Evolutionary conservation across 2,113 vertebrate species (phyloP), one percentile per base, ranked within the genome.

Genomic region (Galbula dea): DNA sequence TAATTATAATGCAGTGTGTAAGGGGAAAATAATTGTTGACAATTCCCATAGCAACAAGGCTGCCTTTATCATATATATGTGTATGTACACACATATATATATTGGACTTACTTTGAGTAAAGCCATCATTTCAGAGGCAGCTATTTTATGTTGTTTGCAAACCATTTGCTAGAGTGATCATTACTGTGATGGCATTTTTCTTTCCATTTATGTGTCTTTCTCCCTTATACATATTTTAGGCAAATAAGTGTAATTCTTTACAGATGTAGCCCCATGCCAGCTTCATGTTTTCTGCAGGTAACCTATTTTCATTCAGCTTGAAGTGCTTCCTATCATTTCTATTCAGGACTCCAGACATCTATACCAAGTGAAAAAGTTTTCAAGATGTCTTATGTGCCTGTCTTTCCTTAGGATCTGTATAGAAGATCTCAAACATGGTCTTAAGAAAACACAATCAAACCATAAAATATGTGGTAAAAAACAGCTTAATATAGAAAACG

Each of bases 181-280:
- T 89, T 96, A 90, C 86, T 92, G 75, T 92, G 87, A 96, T 93
- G 89, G 89, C 46, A 89, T 94, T 96, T 97, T 89, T 95, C 89
- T 97, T 94, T 96, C 96, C 73, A 90, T 97, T 95, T 96, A 90
- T 97, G 90, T 95, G 59, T 92, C 93, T 96, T 95, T 73, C 27
- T 96, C 68, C 90, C 83, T 95, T 95, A 95, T 89, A 95, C 82
- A 88, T 91, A 97, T 88, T 87, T 95, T 95, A 97, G 95, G 94
- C 90, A 97, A 97, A 97, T 96, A 97, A 97, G 97, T 97, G 95
- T 83, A 32, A 97, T 94, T 96, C 79, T 96, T 97, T 95, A 94
- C 86, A 95, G 92, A 96, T 22, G 10, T 94, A 95, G 80, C 52
- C 86, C 83, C 83, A 89, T 74, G 76, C 80, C 89, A 91, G 68